Conservation (phyloP, 2,888 invertebrate genomes). For the Drosophila nr. fundita region DNA sequence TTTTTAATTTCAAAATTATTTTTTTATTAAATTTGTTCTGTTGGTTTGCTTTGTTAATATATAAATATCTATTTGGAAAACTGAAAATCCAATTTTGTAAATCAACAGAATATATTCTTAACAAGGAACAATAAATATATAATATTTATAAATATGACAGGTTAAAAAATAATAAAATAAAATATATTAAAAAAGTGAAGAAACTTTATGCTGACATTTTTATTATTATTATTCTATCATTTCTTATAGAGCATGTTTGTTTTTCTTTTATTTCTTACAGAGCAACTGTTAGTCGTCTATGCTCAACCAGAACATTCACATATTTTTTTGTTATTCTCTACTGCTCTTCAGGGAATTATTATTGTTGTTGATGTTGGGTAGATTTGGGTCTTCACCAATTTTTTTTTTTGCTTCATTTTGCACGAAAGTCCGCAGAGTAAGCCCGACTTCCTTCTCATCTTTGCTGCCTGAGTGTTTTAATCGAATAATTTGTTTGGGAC, state of each 20-base stretch:
- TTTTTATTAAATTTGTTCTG: neutral
- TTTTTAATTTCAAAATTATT: too few species aligned
- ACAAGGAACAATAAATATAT: neutral
- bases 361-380: conserved; percentile 20
- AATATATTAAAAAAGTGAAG: neutral
- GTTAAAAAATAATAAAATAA: neutral
- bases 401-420: conserved; percentile 54
- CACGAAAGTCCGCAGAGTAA: conserved; percentile 19
- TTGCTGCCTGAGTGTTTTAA: conserved; percentile 51
- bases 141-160: neutral
- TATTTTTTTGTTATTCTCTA: conserved; percentile 1
- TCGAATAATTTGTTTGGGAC: conserved; percentile 75
- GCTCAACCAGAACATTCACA: neutral
- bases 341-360: conserved; percentile 18
- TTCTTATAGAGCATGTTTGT: neutral
- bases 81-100: neutral
- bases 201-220: neutral
- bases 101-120: neutral
- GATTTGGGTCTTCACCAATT: conserved; percentile 34
- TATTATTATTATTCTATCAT: neutral
- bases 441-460: conserved; percentile 23
- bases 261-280: neutral
- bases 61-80: neutral
- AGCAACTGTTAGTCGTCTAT: conserved; percentile 1
- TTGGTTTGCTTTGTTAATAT: neutral